Evolutionary conservation across 2,113 vertebrate species (phyloP).

Genomic region (Prolemur simus): DNA sequence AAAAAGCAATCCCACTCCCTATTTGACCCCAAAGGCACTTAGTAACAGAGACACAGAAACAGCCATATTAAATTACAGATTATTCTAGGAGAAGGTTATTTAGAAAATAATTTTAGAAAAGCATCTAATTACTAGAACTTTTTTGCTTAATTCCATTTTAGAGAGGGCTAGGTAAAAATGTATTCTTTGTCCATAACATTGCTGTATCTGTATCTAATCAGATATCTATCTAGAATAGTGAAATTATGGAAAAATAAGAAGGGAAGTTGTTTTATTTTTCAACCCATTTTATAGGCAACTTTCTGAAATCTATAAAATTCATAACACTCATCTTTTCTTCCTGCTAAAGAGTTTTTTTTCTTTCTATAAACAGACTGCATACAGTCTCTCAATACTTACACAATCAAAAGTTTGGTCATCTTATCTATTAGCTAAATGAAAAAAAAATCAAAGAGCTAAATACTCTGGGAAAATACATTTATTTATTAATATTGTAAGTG

Average conservation of each 20-base stretch:
- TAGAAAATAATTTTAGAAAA: slow-evolving; percentile 22
- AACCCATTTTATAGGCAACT: neutral
- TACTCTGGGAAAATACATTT: neutral
- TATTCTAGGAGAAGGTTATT: neutral
- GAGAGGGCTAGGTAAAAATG: neutral
- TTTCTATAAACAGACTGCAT: neutral
- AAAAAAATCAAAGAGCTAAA: neutral
- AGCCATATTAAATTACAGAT: neutral
- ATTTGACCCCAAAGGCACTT: neutral
- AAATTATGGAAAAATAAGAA: neutral
- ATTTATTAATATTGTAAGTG: neutral
- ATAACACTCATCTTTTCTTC: neutral
- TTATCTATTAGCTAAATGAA: neutral
- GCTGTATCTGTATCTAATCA: neutral
- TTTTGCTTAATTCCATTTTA: slow-evolving; percentile 32
- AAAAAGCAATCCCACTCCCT: neutral
- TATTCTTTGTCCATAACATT: neutral
- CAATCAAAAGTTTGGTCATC: neutral
- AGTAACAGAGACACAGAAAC: neutral
- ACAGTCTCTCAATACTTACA: neutral
- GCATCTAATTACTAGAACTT: neutral
- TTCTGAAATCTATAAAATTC: neutral
- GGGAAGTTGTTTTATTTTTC: neutral
- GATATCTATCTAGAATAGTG: neutral
- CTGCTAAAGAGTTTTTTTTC: neutral